phyloP scores from a whole-genome alignment of 2,113 vertebrate species.

The Siniperca chuatsi region DNA sequence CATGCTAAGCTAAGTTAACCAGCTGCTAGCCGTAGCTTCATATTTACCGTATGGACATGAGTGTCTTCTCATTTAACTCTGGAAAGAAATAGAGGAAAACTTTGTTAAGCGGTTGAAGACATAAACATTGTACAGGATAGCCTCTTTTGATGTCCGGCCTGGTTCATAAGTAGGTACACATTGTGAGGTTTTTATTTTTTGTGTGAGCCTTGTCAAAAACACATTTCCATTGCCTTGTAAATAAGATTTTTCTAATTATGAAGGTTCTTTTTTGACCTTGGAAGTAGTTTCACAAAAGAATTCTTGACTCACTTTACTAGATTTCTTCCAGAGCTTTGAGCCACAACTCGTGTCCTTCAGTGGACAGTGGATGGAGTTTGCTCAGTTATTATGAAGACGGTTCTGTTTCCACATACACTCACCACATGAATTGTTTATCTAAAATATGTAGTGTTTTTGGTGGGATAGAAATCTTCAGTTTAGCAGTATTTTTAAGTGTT shows the following conservation, averaged over 20 bases:
- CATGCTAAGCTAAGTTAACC: not conserved
- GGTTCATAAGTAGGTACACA: no score
- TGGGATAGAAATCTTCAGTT: not conserved
- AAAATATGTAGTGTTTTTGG: not conserved
- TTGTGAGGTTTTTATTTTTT: no score
- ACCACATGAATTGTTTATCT: not conserved
- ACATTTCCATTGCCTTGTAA: not conserved
- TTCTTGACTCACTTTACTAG: not conserved
- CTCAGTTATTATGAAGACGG: not conserved
- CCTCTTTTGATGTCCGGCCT: no score
- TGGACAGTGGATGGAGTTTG: not conserved
- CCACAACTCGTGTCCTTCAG: not conserved
- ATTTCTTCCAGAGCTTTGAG: no score
- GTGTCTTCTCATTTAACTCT: no score
- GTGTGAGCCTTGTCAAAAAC: no score
- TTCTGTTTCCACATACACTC: not conserved
- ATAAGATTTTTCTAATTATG: no score
- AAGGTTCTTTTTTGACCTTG: no score
- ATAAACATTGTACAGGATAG: no score
- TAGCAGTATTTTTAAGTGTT: not conserved
- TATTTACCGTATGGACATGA: not conserved
- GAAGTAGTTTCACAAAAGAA: not conserved
- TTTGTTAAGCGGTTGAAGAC: no score
- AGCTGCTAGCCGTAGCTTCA: not conserved
- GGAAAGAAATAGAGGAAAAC: no score